These are phyloP conservation scores for Philonicus albiceps DNA, from an alignment of 2,888 invertebrate species.

Conservation along the genomic window DNA sequence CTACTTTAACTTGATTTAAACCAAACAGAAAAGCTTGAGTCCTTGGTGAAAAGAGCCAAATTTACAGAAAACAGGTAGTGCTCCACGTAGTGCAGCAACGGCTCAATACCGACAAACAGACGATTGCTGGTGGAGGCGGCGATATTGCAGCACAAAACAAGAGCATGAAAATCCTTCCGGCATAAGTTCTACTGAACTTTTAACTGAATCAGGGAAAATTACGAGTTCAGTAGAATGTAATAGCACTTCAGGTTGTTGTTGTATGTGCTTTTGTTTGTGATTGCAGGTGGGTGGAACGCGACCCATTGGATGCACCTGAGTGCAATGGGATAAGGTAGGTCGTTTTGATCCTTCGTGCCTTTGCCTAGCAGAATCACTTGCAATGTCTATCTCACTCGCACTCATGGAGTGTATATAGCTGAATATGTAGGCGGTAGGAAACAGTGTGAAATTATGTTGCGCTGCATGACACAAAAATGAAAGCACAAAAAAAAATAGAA, in stretches of 20 bases:
- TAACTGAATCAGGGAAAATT: constrained; percentile 3
- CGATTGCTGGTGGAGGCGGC: not conserved
- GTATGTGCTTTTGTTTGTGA: constrained; percentile 8
- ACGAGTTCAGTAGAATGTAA: constrained; percentile 6
- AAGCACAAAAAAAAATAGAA: not conserved
- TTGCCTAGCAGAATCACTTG: not conserved
- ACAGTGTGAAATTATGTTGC: constrained; percentile 24
- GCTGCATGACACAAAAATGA: constrained; percentile 18
- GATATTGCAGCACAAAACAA: not conserved
- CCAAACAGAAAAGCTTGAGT: not conserved
- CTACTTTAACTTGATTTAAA: not conserved
- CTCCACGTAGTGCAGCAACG: not conserved
- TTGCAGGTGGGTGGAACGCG: not conserved
- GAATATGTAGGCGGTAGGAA: not conserved
- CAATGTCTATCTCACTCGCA: not conserved
- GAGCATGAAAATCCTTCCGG: not conserved
- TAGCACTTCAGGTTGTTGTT: not conserved
- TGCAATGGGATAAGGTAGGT: not conserved
- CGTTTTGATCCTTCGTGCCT: not conserved
- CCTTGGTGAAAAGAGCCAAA: constrained; percentile 15
- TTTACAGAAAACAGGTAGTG: constrained; percentile 36
- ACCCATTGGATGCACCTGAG: not conserved
- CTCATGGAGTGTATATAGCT: not conserved
- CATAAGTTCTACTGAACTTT: constrained; percentile 15
- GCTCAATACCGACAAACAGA: not conserved